These are phyloP conservation scores for Pyxicephalus adspersus DNA, from an alignment of 2,113 vertebrate species.

Conservation along the genomic window DNA sequence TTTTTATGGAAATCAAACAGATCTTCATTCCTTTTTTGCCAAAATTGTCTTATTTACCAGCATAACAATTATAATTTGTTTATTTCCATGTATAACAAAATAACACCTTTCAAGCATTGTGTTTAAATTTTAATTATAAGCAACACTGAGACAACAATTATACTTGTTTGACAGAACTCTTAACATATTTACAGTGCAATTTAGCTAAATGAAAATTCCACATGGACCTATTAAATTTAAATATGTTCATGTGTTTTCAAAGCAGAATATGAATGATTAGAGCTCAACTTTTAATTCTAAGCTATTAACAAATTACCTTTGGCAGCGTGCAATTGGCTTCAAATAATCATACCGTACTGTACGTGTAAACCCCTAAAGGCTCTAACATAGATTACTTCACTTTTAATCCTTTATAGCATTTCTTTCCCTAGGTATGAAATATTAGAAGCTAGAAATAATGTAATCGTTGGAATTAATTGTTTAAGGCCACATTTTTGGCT, in stretches of 20 bases:
- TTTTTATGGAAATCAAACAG: neutral
- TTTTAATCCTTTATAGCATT: slow-evolving; percentile 57
- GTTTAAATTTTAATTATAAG: slow-evolving; percentile 69
- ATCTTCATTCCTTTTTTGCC: neutral
- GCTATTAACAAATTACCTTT: slow-evolving; percentile 71
- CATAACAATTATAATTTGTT: slow-evolving; percentile 46
- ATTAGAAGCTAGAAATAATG: slow-evolving; percentile 55
- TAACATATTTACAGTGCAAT: slow-evolving; percentile 69
- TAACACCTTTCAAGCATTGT: slow-evolving; percentile 70
- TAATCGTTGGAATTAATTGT: slow-evolving; percentile 56
- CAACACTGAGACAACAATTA: slow-evolving; percentile 71
- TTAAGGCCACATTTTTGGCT: slow-evolving; percentile 44
- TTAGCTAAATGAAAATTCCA: slow-evolving; percentile 77
- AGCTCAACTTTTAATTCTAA: slow-evolving; percentile 64
- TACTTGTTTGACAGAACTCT: slow-evolving; percentile 68
- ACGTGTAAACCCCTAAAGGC: slow-evolving; percentile 52
- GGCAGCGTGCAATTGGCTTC: slow-evolving; percentile 63
- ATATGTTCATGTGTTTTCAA: slow-evolving; percentile 70
- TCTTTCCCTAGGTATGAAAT: slow-evolving; percentile 55
- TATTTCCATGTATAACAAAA: slow-evolving; percentile 53
- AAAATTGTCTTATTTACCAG: slow-evolving; percentile 23
- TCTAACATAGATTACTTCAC: slow-evolving; percentile 53
- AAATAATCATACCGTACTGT: slow-evolving; percentile 61
- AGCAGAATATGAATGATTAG: slow-evolving; percentile 72
- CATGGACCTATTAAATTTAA: slow-evolving; percentile 74